phyloP scores from a whole-genome alignment of 2,797 vertebrate species.

The Hippopotamyrus pictus region DNA sequence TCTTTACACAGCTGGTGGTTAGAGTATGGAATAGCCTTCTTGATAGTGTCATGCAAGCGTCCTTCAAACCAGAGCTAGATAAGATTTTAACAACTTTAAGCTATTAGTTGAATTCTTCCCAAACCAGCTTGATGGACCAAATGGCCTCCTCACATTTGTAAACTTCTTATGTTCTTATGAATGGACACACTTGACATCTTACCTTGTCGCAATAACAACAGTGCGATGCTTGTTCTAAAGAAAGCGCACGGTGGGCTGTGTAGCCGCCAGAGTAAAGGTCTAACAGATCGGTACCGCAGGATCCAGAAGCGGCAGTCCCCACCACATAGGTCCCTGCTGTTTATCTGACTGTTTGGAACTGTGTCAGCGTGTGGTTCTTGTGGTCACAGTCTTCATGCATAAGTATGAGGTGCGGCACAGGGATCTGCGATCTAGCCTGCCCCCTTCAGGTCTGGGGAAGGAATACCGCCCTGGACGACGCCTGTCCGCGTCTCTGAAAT shows the following conservation, averaged over 20 bases:
- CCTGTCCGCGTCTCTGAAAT: neutral
- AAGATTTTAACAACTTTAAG: neutral
- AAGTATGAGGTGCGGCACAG: neutral
- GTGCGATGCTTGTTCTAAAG: neutral
- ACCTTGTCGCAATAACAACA: neutral
- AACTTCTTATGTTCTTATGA: neutral
- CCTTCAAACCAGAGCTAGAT: neutral
- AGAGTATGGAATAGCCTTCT: neutral
- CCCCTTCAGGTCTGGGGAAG: neutral
- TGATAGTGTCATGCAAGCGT: neutral
- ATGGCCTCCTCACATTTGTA: neutral
- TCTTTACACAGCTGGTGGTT: neutral
- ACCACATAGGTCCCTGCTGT: neutral
- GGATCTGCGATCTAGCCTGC: neutral
- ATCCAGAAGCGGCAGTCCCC: neutral
- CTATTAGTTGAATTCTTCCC: neutral
- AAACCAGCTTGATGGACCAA: neutral
- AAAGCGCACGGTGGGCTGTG: conserved; percentile 19
- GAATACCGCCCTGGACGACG: neutral
- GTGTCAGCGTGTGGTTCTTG: neutral
- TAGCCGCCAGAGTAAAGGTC: conserved; percentile 9
- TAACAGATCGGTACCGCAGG: neutral
- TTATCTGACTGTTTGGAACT: neutral
- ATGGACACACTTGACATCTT: neutral
- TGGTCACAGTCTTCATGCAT: neutral